A percentile compares a stretch with the other conserved stretches of the same genome.
Conservation (phyloP, 2,888 invertebrate genomes). For the Agriopis marginaria region DNA sequence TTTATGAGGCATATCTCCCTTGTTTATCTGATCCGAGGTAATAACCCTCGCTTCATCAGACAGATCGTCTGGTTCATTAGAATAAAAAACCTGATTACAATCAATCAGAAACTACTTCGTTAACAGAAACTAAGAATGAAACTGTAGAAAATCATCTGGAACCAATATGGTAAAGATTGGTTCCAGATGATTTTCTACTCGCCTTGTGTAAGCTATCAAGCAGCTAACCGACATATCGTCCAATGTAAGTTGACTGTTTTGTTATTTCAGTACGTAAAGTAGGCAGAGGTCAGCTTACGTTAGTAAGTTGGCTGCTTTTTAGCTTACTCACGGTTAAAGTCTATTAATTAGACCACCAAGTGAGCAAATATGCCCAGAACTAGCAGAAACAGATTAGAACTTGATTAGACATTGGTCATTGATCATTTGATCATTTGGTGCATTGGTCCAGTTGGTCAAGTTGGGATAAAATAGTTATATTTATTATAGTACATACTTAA, state of each 20-base stretch:
- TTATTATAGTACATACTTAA: too few relatives aligned
- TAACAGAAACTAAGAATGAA: slow-evolving; percentile 7
- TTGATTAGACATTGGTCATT: slow-evolving; percentile 10
- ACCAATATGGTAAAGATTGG: slow-evolving; percentile 11
- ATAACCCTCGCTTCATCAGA: slow-evolving; percentile 15
- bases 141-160: too few relatives aligned
- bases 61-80: slow-evolving; percentile 18
- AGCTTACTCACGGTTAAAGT: too few relatives aligned
- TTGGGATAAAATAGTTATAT: background rate
- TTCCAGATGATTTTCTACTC: slow-evolving; percentile 20
- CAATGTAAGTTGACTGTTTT: too few relatives aligned
- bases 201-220: too few relatives aligned
- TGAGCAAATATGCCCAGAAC: slow-evolving; percentile 16
- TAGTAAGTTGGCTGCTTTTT: too few relatives aligned
- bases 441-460: slow-evolving; percentile 3
- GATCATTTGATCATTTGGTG: too few relatives aligned
- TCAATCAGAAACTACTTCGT: slow-evolving; percentile 21
- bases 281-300: too few relatives aligned
- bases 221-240: too few relatives aligned
- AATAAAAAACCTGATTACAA: slow-evolving; percentile 19
- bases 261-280: too few relatives aligned
- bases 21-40: too few relatives aligned
- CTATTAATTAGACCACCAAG: slow-evolving; percentile 25
- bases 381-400: slow-evolving; percentile 15
- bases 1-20: background rate